These are phyloP conservation scores for Ethmia dodecea DNA, from an alignment of 2,888 invertebrate species.

Conservation along the genomic window DNA sequence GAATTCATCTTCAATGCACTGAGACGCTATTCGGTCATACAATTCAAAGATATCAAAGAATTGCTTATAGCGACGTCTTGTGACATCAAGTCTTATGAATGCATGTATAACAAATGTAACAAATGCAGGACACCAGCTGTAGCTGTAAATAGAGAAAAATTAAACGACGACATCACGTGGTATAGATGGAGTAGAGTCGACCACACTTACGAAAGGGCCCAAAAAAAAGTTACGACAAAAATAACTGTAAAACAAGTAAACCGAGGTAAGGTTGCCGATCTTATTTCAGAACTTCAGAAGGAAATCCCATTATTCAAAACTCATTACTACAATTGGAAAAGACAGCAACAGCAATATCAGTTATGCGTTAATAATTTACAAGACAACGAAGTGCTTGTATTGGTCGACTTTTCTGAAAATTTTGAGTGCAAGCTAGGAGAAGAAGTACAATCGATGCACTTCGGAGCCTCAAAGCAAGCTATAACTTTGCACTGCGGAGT, in stretches of 20 bases:
- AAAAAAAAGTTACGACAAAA: constrained; percentile 8
- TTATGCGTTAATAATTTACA: not conserved
- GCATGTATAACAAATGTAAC: constrained; percentile 14
- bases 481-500: not conserved
- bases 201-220: constrained; percentile 11
- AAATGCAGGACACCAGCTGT: constrained; percentile 6
- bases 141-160: constrained; percentile 5
- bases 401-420: constrained; percentile 8
- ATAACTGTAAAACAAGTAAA: constrained; percentile 12
- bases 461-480: constrained; percentile 1
- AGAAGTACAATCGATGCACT: constrained; percentile 12
- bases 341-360: not conserved
- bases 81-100: constrained; percentile 6
- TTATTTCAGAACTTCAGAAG: constrained; percentile 11
- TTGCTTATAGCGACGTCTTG: not conserved
- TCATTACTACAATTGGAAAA: not conserved
- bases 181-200: constrained; percentile 13
- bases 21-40: not conserved
- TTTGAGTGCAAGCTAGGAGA: constrained; percentile 9
- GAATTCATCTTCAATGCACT: not conserved
- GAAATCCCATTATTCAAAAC: constrained; percentile 1
- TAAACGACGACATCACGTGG: constrained; percentile 12
- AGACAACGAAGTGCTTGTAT: constrained; percentile 2
- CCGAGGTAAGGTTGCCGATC: constrained; percentile 4
- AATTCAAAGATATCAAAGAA: not conserved